Percentiles rank a stretch among this genome's conserved stretches.
These are phyloP conservation scores for Myiagra hebetior DNA, from an alignment of 2,113 vertebrate species.

Conservation along the genomic window DNA sequence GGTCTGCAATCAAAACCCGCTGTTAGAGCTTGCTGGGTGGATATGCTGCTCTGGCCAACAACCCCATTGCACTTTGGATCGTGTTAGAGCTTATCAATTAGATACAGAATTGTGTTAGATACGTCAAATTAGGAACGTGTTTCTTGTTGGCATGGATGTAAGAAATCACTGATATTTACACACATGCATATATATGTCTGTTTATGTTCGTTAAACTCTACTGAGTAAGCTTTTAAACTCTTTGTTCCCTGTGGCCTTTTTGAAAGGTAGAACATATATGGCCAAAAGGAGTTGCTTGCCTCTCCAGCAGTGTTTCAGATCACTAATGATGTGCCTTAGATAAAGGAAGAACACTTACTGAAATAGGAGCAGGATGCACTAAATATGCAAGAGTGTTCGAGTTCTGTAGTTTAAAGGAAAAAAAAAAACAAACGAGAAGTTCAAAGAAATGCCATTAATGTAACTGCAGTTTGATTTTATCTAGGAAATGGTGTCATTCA, in stretches of 20 bases:
- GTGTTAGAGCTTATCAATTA: not conserved
- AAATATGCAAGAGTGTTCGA: not conserved
- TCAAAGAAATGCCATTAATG: not conserved
- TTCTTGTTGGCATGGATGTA: not conserved
- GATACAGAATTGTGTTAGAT: not conserved
- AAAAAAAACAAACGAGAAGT: not conserved
- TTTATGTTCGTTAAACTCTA: not conserved
- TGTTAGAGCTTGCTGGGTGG: not conserved
- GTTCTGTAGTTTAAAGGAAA: not conserved
- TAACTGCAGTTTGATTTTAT: not conserved
- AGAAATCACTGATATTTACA: not conserved
- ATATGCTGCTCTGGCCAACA: not conserved
- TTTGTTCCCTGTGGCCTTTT: not conserved
- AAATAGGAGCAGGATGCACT: not conserved
- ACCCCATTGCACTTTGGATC: not conserved
- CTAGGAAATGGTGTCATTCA: not conserved
- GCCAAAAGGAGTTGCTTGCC: not conserved
- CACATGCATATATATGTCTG: accelerated
- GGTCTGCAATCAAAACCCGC: slow-evolving; percentile 10
- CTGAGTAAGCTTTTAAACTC: not conserved
- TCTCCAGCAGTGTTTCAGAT: not conserved
- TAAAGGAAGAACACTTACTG: not conserved
- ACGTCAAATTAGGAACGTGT: not conserved
- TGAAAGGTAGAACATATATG: not conserved
- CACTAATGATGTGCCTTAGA: not conserved